A percentile compares a stretch with the other conserved stretches of the same genome.
Conservation (phyloP, 2,888 invertebrate genomes). For the Tanytarsus gracilentus region DNA sequence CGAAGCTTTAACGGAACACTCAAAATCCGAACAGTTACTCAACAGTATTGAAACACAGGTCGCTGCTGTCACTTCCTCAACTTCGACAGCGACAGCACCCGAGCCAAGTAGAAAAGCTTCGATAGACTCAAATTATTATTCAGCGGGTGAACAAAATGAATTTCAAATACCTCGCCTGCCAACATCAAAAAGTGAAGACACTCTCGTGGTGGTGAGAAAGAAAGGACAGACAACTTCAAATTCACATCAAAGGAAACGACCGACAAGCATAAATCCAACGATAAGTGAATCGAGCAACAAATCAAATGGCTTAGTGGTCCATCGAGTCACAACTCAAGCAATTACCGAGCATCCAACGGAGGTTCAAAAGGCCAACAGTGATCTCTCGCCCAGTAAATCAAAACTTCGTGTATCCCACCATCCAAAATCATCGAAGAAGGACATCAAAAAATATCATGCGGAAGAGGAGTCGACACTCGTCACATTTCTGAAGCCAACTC, state of each 20-base stretch:
- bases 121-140: conserved; percentile 49
- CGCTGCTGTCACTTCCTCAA: conserved; percentile 43
- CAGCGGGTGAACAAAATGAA: conserved; percentile 38
- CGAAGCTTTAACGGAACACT: conserved; percentile 57
- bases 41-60: conserved; percentile 49
- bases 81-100: conserved; percentile 38
- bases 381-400: conserved; percentile 36
- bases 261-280: conserved; percentile 42
- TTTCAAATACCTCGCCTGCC: conserved; percentile 48
- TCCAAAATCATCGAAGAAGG: conserved; percentile 48
- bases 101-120: conserved; percentile 49
- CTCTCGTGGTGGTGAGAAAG: conserved; percentile 48
- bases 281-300: not conserved
- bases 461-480: conserved; percentile 23
- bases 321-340: conserved; percentile 7
- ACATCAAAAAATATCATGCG: conserved; percentile 49
- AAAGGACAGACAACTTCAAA: conserved; percentile 40
- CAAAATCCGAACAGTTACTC: conserved; percentile 74
- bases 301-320: conserved; percentile 8
- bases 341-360: not conserved
- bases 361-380: conserved; percentile 35
- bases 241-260: conserved; percentile 45
- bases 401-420: conserved; percentile 23
- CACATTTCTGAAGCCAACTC: conserved; percentile 46
- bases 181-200: conserved; percentile 73